These are phyloP conservation scores for Alfaro cultratus DNA, from an alignment of 2,797 vertebrate species.

Conservation along the genomic window DNA sequence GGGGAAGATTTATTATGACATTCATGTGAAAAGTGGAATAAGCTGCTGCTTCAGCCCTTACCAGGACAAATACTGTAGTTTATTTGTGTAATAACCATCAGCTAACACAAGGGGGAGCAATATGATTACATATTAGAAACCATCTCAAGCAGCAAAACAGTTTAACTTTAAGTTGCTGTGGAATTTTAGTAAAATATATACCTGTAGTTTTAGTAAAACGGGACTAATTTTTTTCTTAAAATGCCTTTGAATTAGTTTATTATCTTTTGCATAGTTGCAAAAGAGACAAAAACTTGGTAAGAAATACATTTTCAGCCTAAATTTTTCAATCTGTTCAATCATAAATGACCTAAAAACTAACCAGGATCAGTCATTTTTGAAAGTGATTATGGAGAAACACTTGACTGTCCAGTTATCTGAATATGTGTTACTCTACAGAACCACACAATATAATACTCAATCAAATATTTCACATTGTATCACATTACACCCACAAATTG, in stretches of 20 bases:
- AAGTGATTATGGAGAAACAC: neutral
- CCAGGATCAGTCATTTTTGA: neutral
- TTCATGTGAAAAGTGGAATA: constrained; percentile 23
- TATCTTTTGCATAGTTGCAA: neutral
- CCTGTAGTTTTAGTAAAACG: neutral
- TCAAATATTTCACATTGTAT: neutral
- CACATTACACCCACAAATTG: neutral
- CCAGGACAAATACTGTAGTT: neutral
- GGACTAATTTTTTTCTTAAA: neutral
- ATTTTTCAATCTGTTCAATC: neutral
- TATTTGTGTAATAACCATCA: constrained; percentile 3
- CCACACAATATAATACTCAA: neutral
- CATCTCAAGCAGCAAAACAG: neutral
- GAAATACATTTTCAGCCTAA: neutral
- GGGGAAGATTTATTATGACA: constrained; percentile 50
- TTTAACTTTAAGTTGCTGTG: neutral
- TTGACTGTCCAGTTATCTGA: neutral
- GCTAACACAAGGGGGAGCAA: constrained; percentile 57
- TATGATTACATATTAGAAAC: constrained; percentile 16
- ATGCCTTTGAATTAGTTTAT: neutral
- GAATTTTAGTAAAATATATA: neutral
- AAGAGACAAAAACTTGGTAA: neutral
- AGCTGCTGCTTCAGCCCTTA: constrained; percentile 14
- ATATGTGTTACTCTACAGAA: neutral
- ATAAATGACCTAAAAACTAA: neutral